A percentile compares a stretch with the other conserved stretches of the same genome.
Evolutionary conservation across 2,797 vertebrate genomes (phyloP).

Genomic region (Lutra lutra): DNA sequence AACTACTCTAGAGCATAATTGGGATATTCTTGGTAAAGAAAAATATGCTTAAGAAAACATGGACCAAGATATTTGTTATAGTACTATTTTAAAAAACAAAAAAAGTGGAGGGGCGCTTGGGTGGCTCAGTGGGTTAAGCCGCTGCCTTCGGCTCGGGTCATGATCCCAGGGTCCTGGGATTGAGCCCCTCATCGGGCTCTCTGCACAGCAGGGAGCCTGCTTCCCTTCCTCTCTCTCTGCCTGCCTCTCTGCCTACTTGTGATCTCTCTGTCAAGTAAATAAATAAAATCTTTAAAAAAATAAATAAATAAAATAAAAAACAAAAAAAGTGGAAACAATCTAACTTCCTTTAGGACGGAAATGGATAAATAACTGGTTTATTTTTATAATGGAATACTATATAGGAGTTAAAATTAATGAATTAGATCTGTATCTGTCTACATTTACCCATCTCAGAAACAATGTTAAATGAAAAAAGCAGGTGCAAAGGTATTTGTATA

Average conservation of each 20-base stretch:
- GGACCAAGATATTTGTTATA: slow-evolving; percentile 22
- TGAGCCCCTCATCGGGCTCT: too few relatives aligned
- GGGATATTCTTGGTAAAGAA: slow-evolving; percentile 41
- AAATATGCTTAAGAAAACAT: not conserved
- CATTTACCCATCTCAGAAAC: slow-evolving; percentile 14
- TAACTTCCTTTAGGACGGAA: slow-evolving; percentile 30
- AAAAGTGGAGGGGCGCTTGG: too few relatives aligned
- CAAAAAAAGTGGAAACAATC: not conserved
- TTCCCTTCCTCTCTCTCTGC: too few relatives aligned
- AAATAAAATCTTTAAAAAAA: too few relatives aligned
- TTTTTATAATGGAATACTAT: slow-evolving; percentile 11
- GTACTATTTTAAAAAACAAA: not conserved
- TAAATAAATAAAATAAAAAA: too few relatives aligned
- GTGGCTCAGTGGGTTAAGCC: too few relatives aligned
- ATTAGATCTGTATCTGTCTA: not conserved
- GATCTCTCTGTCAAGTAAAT: too few relatives aligned
- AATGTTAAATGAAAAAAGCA: not conserved
- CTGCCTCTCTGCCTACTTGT: too few relatives aligned
- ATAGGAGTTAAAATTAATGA: slow-evolving; percentile 29
- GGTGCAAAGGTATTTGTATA: slow-evolving; percentile 15
- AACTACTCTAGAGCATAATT: not conserved
- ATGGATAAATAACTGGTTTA: not conserved
- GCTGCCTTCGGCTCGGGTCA: too few relatives aligned
- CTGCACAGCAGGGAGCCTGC: too few relatives aligned
- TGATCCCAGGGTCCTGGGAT: too few relatives aligned